These are phyloP conservation scores for Apis laboriosa DNA, from an alignment of 1,140 invertebrate genomes.

Conservation along the genomic window DNA sequence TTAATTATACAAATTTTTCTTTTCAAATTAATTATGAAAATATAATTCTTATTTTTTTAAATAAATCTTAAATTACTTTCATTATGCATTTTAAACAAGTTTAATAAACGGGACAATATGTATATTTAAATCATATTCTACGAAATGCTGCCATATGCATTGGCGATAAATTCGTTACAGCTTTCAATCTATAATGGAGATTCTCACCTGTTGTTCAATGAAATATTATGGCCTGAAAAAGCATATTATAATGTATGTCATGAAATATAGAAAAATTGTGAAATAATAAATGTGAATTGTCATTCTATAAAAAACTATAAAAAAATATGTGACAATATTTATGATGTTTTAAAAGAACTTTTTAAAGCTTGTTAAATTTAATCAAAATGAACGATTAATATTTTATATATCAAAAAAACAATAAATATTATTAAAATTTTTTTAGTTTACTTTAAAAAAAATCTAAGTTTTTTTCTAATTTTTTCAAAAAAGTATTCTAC, in stretches of 20 bases:
- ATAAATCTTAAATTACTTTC: background rate
- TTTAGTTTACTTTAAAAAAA: background rate
- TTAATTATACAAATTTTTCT: background rate
- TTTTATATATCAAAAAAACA: background rate
- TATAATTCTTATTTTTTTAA: background rate
- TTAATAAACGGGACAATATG: background rate
- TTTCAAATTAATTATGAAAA: background rate
- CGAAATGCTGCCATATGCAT: background rate
- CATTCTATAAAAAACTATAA: background rate
- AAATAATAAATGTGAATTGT: constrained; percentile 14
- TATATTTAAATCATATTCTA: background rate
- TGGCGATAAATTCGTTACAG: background rate
- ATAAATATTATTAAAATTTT: background rate
- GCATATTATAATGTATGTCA: background rate
- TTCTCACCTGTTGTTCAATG: background rate
- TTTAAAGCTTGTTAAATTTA: background rate
- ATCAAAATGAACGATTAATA: background rate
- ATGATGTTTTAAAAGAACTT: background rate
- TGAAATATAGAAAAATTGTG: background rate
- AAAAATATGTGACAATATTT: background rate
- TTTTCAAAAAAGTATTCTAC: background rate
- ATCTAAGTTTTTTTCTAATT: background rate
- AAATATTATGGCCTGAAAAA: background rate
- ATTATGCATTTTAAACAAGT: background rate
- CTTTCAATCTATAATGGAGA: constrained; percentile 7